Base-by-base conservation (phyloP, 2,797 vertebrate species). In the Xenentodon cancila region DNA sequence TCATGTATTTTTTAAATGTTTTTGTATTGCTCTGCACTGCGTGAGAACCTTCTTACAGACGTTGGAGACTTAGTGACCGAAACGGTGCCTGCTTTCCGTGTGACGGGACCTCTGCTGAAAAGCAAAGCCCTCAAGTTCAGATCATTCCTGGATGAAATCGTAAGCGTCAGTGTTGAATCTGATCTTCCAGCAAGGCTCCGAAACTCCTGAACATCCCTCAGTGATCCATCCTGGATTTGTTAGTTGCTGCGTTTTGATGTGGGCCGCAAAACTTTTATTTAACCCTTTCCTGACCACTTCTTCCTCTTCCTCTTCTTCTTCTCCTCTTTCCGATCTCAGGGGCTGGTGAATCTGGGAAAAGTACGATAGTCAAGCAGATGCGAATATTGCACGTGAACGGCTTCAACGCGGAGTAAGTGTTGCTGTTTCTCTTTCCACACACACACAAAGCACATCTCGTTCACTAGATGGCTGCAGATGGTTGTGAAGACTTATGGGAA, bases 331-430 rank as follows among this genome's bases (percentile, higher is more conserved):
- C 92, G 73, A 75, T 94, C 92, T 89, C 91, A 99, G 97, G 97
- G 75, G 97, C 97, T 75, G 97, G 97, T 84, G 97, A 99, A 92
- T 99, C 97, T 17, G 97, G 97, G 88, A 99, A 99, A 88, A 99
- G 97, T 93, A 99, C 97, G 89, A 99, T 99, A 93, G 97, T 99
- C 86, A 99, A 99, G 90, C 97, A 99, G 87, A 99, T 99, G 97
- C 93, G 96, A 90, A 99, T 99, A 93, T 89, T 99, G 87, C 97
- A 99, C 77, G 97, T 99, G 71, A 97, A 99, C 85, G 97, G 97
- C 92, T 99, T 99, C 94, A 98, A 98, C 81, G 95, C 97, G 92
- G 97, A 99, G 97, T 99, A 95, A 98, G 97, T 97, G 75, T 88
- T n/a, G 21, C 52, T 47, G 30, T 40, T 3, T 30, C 8, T 15